Evolutionary conservation across 2,113 vertebrate species (phyloP), one percentile per base, ranked within the genome.

Genomic region (Ptychochromis oligacanthus): DNA sequence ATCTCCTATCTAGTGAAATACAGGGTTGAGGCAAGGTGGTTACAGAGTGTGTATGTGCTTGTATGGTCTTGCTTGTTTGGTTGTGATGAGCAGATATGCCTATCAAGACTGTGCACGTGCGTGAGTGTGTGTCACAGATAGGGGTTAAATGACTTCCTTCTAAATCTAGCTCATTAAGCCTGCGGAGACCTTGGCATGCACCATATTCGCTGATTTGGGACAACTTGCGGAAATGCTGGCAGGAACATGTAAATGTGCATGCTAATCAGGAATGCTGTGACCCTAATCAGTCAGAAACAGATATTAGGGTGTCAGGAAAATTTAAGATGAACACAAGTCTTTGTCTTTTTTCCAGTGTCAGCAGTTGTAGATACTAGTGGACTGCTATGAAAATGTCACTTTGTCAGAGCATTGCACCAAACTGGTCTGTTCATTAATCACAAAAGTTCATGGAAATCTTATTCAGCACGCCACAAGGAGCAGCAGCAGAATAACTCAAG

Each of bases 111-210:
- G 34, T 57, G 62, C 59, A 70, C 31, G 62, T 40, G 22, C 6
- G 17, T 38, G 64, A 22, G 61, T 81, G 81, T 62, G 26, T 56
- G 55, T 67, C 31, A 13, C 76, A 90, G 79, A 83, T 88, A 82
- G 81, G 89, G 93, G 91, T 92, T 91, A 92, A 94, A 94, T 82
- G 64, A 90, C 83, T 90, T 91, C 92, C 86, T 88, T 89, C 91
- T 91, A 92, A 92, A 94, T 94, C 90, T 90, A 83, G 79, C 92
- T 94, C 90, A 95, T 96, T 95, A 93, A 82, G 81, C 87, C 81
- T 76, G 81, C 38, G n/a, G 89, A 90, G 88, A 92, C 81, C 84
- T 67, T 28, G 3, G 83, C 87, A 87, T 86, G 87, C 79, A 75
- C 77, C 80, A 64, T 80, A 85, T 87, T 87, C 85, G 77, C 82